Percentiles rank a stretch among this genome's conserved stretches.
Conservation (phyloP, 2,113 vertebrate genomes). For the Cricetomys ansorgei region DNA sequence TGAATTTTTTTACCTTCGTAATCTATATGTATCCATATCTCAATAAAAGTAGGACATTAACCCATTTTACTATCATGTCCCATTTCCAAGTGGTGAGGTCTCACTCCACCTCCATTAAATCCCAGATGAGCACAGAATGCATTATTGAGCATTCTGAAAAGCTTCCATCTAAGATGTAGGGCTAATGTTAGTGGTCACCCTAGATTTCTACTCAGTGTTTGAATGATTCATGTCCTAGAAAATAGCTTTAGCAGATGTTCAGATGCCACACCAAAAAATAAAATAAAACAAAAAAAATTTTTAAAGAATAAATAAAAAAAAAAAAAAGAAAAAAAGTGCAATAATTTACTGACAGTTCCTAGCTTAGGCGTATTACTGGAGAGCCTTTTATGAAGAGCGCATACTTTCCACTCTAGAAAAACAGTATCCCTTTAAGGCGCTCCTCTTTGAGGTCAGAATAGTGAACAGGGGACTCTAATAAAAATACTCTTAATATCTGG, state of each 20-base stretch:
- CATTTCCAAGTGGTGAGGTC: conserved; percentile 55
- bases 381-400: conserved; percentile 82
- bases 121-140: conserved; percentile 74
- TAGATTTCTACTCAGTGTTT: conserved; percentile 80
- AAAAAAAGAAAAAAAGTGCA: conserved; percentile 82
- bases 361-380: conserved; percentile 82
- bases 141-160: conserved; percentile 73
- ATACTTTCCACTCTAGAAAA: conserved; percentile 80
- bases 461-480: conserved; percentile 80
- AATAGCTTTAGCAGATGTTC: conserved; percentile 76
- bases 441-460: conserved; percentile 74
- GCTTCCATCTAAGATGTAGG: conserved; percentile 61
- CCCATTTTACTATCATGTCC: conserved; percentile 60
- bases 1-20: conserved; percentile 60
- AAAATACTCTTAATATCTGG: conserved; percentile 76
- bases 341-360: conserved; percentile 85
- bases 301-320: conserved; percentile 52
- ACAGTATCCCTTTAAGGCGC: conserved; percentile 81
- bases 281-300: too few species aligned
- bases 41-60: conserved; percentile 59
- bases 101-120: conserved; percentile 77
- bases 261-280: conserved; percentile 82
- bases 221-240: conserved; percentile 80
- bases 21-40: conserved; percentile 51
- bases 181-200: conserved; percentile 67